Percentiles rank a stretch among this genome's conserved stretches.
These are phyloP conservation scores for Paracanthobrama guichenoti DNA, from an alignment of 2,113 vertebrate species.

Conservation along the genomic window DNA sequence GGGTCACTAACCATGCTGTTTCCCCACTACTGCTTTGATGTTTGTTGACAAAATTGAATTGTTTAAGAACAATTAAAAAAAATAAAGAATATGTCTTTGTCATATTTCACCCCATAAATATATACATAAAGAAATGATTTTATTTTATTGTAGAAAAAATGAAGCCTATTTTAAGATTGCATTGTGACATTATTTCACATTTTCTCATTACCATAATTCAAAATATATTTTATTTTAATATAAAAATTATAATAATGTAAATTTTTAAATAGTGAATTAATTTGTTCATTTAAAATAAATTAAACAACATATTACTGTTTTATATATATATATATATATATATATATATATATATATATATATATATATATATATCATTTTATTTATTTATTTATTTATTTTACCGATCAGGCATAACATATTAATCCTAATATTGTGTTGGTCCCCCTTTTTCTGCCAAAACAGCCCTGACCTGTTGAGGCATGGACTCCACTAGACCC, in stretches of 20 bases:
- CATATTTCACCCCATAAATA: background rate
- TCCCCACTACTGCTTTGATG: background rate
- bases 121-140: background rate
- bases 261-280: background rate
- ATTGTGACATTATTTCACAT: background rate
- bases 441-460: no score
- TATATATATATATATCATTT: no score
- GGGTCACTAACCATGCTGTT: background rate
- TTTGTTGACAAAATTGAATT: background rate
- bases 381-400: no score
- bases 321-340: no score
- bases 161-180: background rate
- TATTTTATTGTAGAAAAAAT: background rate
- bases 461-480: no score
- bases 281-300: background rate
- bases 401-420: no score
- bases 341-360: no score
- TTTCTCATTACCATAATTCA: background rate
- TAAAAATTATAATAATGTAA: background rate
- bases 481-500: no score
- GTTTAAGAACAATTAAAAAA: no score
- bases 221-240: background rate
- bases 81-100: background rate
- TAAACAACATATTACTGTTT: background rate
- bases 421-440: no score